Evolutionary conservation across 2,888 invertebrate species (phyloP).

Genomic region (Strigamia crassipes): DNA sequence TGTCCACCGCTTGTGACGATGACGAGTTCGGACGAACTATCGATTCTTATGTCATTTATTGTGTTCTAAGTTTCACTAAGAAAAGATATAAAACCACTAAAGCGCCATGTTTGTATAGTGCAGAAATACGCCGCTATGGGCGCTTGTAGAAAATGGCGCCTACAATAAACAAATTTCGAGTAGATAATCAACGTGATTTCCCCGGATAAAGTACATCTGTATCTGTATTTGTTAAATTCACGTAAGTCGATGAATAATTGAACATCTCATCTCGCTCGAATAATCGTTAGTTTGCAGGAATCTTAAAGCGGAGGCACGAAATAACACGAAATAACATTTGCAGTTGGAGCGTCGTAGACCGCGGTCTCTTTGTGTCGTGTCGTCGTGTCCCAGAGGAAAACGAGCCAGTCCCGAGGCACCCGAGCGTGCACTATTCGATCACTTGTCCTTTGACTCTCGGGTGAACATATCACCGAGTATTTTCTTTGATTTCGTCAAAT

Average conservation of each 20-base stretch:
- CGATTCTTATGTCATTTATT: not conserved
- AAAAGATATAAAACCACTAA: too few species aligned
- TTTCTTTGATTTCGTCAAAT: slow-evolving; percentile 6
- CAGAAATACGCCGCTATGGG: too few species aligned
- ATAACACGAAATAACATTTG: not conserved
- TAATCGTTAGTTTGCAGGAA: not conserved
- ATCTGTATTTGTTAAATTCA: not conserved
- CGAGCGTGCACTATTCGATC: not conserved
- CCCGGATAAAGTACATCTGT: too few species aligned
- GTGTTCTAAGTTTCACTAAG: not conserved
- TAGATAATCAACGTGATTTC: too few species aligned
- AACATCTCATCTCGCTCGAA: too few species aligned
- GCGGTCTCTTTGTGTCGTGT: not conserved
- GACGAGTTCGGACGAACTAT: not conserved
- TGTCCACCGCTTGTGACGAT: not conserved
- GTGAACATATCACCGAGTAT: not conserved
- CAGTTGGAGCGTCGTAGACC: not conserved
- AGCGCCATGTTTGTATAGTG: too few species aligned
- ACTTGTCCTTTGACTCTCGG: not conserved
- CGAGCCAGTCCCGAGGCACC: not conserved
- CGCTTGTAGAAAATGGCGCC: too few species aligned
- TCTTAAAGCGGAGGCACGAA: not conserved
- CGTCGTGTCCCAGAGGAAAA: not conserved
- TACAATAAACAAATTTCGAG: too few species aligned
- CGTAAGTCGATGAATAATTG: not conserved